Conservation (phyloP, 2,888 invertebrate species). For the Heterodera filipjevi region DNA sequence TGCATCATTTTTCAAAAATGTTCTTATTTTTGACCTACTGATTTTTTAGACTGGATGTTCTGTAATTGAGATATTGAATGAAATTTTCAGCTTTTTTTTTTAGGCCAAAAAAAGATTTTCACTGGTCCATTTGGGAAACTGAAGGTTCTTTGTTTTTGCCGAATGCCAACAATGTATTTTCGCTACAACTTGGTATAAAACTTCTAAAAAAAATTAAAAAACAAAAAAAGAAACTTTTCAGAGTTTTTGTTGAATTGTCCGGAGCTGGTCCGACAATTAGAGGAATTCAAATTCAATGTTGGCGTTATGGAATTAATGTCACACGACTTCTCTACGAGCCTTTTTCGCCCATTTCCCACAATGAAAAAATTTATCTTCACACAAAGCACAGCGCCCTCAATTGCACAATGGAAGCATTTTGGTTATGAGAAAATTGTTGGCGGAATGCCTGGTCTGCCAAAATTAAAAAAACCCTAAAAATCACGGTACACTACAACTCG, state of each 20-base stretch:
- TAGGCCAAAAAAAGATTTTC: too few relatives aligned
- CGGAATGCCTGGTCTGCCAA: neutral
- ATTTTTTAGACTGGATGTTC: too few relatives aligned
- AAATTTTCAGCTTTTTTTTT: too few relatives aligned
- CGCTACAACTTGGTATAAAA: neutral
- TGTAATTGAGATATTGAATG: too few relatives aligned
- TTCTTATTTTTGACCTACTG: too few relatives aligned
- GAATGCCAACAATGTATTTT: too few relatives aligned
- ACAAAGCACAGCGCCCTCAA: neutral
- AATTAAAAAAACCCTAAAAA: neutral
- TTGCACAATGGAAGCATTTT: neutral
- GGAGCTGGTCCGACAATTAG: neutral
- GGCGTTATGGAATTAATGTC: neutral
- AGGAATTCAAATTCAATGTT: neutral
- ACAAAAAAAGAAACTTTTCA: neutral
- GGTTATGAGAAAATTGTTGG: neutral
- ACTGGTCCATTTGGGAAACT: too few relatives aligned
- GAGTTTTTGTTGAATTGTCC: neutral
- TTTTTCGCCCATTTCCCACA: neutral
- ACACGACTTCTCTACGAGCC: neutral
- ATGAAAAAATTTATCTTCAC: neutral
- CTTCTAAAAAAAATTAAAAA: neutral
- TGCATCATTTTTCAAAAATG: too few relatives aligned
- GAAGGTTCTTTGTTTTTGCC: too few relatives aligned
- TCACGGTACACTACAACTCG: too few relatives aligned